phyloP scores from a whole-genome alignment of 2,888 invertebrate species.

The Neelides folsomi region DNA sequence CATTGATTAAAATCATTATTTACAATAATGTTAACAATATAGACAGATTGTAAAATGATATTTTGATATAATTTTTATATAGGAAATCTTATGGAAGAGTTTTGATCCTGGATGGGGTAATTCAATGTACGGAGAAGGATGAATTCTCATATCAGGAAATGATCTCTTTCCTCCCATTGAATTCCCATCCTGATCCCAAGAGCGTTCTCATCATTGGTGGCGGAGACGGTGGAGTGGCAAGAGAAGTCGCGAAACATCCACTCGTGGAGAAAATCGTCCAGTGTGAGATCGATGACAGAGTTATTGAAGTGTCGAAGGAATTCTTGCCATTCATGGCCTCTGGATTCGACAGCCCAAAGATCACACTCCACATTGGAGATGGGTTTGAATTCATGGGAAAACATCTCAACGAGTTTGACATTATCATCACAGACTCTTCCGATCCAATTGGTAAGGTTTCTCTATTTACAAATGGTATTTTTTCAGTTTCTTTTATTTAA shows the following conservation, averaged over 20 bases:
- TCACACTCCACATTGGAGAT: slow-evolving; percentile 73
- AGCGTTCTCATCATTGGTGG: slow-evolving; percentile 72
- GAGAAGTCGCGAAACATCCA: slow-evolving; percentile 89
- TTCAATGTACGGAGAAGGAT: slow-evolving; percentile 90
- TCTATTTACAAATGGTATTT: no score
- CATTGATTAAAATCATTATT: slow-evolving; percentile 2
- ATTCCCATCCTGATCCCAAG: slow-evolving; percentile 77
- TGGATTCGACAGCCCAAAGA: slow-evolving; percentile 69
- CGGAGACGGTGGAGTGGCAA: slow-evolving; percentile 93
- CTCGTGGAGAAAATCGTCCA: slow-evolving; percentile 68
- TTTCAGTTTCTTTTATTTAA: no score
- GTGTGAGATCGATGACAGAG: slow-evolving; percentile 90
- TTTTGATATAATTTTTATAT: slow-evolving; percentile 32
- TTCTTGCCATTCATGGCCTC: slow-evolving; percentile 81
- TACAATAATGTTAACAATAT: background rate
- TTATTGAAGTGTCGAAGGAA: slow-evolving; percentile 76
- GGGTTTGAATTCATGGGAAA: slow-evolving; percentile 89
- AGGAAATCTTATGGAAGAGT: slow-evolving; percentile 69
- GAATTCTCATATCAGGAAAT: slow-evolving; percentile 98
- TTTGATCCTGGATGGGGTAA: slow-evolving; percentile 83
- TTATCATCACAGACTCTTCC: slow-evolving; percentile 95
- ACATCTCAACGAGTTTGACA: slow-evolving; percentile 75
- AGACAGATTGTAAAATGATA: background rate
- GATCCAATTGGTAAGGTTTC: slow-evolving; percentile 93
- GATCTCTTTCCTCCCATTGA: slow-evolving; percentile 86